Evolutionary conservation across 2,888 invertebrate species (phyloP).

Genomic region (Lasius fuliginosus): DNA sequence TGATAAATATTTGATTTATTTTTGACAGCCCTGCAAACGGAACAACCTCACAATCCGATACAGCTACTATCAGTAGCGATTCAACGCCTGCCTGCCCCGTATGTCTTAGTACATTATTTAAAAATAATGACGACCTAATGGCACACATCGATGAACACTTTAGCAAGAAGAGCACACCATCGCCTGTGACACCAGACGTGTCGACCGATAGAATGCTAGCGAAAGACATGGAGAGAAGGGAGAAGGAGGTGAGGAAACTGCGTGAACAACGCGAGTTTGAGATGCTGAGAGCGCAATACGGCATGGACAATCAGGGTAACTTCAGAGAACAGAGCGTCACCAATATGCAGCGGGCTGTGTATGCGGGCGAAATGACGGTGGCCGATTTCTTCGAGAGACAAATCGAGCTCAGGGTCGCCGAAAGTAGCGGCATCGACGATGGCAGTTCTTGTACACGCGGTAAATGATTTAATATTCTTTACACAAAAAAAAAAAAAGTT

Average conservation of each 20-base stretch:
- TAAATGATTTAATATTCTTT: constrained; percentile 78
- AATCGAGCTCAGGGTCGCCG: constrained; percentile 91
- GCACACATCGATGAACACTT: constrained; percentile 95
- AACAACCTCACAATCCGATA: constrained; percentile 80
- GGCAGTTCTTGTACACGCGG: constrained; percentile 94
- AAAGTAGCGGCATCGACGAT: constrained; percentile 93
- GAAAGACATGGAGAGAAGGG: constrained; percentile 87
- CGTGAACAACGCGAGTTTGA: constrained; percentile 94
- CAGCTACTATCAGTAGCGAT: constrained; percentile 83
- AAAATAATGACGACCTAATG: constrained; percentile 88
- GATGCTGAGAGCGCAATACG: constrained; percentile 93
- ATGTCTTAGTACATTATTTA: constrained; percentile 85
- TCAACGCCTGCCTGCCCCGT: constrained; percentile 85
- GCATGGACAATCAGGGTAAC: constrained; percentile 95
- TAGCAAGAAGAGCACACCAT: constrained; percentile 85
- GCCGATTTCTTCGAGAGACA: constrained; percentile 95
- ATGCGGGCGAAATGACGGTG: constrained; percentile 94
- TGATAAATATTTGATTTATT: constrained; percentile 1
- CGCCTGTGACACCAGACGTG: constrained; percentile 86
- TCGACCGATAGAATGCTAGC: constrained; percentile 87
- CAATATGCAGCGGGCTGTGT: constrained; percentile 94
- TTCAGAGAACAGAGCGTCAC: constrained; percentile 93
- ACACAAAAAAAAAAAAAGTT: background rate
- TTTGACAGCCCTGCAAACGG: constrained; percentile 82
- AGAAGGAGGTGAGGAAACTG: constrained; percentile 90